Evolutionary conservation across 2,113 vertebrate species (phyloP).

Genomic region (Chloropsis cyanopogon): DNA sequence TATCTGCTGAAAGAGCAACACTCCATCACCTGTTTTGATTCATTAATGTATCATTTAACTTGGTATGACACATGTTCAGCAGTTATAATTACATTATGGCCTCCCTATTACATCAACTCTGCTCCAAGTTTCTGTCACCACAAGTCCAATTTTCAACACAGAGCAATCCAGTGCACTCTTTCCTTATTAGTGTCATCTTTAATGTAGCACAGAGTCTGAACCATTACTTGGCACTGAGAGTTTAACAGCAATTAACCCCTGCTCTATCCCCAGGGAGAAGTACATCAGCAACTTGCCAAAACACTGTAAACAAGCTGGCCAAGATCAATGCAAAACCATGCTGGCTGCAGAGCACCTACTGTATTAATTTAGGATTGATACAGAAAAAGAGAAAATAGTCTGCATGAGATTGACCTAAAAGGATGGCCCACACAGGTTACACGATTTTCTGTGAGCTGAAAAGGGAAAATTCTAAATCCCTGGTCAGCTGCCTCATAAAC

Average conservation of each 20-base stretch:
- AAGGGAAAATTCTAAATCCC: background rate
- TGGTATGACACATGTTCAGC: conserved; percentile 79
- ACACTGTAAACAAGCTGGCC: conserved; percentile 85
- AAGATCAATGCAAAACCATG: conserved; percentile 77
- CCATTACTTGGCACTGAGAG: conserved; percentile 82
- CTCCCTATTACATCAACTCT: conserved; percentile 78
- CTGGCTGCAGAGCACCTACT: conserved; percentile 71
- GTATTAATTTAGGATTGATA: conserved; percentile 75
- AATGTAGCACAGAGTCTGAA: conserved; percentile 83
- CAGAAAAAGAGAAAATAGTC: conserved; percentile 23
- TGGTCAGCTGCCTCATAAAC: background rate
- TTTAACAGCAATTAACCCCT: conserved; percentile 92
- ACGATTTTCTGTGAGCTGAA: conserved; percentile 24
- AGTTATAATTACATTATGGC: conserved; percentile 81
- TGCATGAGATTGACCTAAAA: conserved; percentile 60
- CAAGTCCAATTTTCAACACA: conserved; percentile 79
- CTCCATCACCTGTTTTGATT: conserved; percentile 81
- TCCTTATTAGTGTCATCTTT: conserved; percentile 88
- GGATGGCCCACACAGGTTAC: conserved; percentile 1
- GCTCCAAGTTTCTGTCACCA: conserved; percentile 81
- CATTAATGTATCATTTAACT: conserved; percentile 82
- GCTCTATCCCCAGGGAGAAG: conserved; percentile 80
- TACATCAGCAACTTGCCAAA: conserved; percentile 86
- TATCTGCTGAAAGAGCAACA: conserved; percentile 76
- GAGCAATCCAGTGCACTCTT: conserved; percentile 80